Conservation (phyloP, 2,888 invertebrate species). For the Rotaria macrura region DNA sequence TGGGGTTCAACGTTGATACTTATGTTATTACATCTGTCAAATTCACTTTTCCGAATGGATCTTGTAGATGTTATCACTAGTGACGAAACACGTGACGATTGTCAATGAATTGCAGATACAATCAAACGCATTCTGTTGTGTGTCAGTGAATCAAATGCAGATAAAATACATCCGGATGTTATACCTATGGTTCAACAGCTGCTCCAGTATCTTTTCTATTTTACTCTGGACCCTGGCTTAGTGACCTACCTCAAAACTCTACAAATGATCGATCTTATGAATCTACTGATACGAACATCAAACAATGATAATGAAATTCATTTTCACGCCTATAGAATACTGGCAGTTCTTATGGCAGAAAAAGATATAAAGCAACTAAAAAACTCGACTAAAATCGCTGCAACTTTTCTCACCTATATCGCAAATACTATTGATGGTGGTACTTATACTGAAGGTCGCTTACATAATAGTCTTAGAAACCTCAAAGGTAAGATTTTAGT, state of each 20-base stretch:
- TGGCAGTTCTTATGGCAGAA: background rate
- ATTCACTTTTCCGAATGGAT: background rate
- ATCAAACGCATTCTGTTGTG: background rate
- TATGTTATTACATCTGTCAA: background rate
- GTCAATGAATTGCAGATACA: background rate
- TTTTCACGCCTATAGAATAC: background rate
- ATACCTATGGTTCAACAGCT: background rate
- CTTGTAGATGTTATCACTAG: background rate
- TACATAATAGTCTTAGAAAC: background rate
- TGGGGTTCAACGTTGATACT: background rate
- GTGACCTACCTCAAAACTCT: background rate
- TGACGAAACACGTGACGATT: background rate
- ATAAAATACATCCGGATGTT: background rate
- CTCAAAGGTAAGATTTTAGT: background rate
- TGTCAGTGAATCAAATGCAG: background rate
- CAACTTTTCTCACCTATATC: background rate
- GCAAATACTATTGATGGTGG: background rate
- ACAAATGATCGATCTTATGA: background rate
- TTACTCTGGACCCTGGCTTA: background rate
- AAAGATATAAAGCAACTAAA: background rate
- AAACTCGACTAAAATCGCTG: background rate
- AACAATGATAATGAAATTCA: background rate
- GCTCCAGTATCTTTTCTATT: background rate
- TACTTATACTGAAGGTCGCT: background rate
- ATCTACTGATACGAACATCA: background rate